Evolutionary conservation across 2,797 vertebrate species (phyloP).

Genomic region (Molossus alvarezi): DNA sequence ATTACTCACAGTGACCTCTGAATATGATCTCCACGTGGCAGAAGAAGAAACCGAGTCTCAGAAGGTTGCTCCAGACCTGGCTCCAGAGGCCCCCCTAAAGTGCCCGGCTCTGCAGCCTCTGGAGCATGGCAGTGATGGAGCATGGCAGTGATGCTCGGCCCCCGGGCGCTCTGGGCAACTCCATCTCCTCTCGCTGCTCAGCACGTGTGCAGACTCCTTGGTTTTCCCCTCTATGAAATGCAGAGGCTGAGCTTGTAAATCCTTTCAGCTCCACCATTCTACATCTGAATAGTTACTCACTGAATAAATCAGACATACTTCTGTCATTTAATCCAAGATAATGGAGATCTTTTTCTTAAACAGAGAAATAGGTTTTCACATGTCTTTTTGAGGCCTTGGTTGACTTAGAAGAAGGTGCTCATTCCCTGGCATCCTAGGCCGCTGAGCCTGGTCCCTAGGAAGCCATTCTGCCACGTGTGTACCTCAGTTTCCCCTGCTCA

Average conservation of each 20-base stretch:
- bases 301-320: background rate
- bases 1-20: background rate
- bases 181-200: background rate
- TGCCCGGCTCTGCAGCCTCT: no score
- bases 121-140: rapidly evolving
- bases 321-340: background rate
- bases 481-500: background rate
- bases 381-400: background rate
- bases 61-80: background rate
- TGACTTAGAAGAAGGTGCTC: background rate
- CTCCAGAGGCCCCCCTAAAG: background rate
- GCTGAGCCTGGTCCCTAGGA: background rate
- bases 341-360: background rate
- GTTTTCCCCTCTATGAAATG: background rate
- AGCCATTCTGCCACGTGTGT: background rate
- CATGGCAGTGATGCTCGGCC: rapidly evolving
- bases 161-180: background rate
- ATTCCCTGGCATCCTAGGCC: background rate
- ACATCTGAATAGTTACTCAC: background rate
- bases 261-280: background rate
- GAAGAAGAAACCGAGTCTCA: background rate
- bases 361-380: background rate
- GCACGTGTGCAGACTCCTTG: background rate
- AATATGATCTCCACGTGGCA: background rate
- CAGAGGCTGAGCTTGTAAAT: background rate